These are phyloP conservation scores for Julus scandinavius DNA, from an alignment of 2,888 invertebrate genomes.

Conservation along the genomic window DNA sequence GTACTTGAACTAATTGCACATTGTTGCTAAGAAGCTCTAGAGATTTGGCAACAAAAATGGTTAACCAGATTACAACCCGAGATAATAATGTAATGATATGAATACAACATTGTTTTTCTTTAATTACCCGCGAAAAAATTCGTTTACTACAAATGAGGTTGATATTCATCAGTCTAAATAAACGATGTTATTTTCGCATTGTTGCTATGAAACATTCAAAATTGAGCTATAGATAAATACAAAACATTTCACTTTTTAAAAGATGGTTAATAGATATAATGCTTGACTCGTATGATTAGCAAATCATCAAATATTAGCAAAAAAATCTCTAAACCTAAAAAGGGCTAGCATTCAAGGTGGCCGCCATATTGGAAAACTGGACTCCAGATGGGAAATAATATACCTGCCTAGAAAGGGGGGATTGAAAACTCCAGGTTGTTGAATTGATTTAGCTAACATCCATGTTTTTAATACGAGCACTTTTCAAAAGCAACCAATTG, in stretches of 20 bases:
- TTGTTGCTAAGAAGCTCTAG: neutral
- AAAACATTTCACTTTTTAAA: too few species aligned
- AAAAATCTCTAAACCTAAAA: neutral
- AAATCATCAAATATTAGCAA: too few species aligned
- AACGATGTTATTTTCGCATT: neutral
- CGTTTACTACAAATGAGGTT: neutral
- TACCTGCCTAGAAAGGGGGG: neutral
- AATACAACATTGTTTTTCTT: neutral
- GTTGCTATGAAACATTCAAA: neutral
- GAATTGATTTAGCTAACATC: neutral
- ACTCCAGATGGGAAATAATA: neutral
- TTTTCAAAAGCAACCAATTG: conserved; percentile 5
- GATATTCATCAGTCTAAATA: neutral
- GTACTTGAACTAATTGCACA: neutral
- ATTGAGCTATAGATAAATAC: neutral
- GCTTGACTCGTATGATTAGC: too few species aligned
- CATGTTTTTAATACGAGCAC: neutral
- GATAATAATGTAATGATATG: neutral
- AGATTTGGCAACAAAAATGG: neutral
- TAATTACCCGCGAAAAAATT: neutral
- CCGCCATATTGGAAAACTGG: neutral
- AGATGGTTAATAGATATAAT: too few species aligned
- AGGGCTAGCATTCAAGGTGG: neutral
- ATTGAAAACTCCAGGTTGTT: neutral
- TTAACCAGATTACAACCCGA: neutral